phyloP scores from a whole-genome alignment of 2,113 vertebrate genomes.

The Elachura formosa region DNA sequence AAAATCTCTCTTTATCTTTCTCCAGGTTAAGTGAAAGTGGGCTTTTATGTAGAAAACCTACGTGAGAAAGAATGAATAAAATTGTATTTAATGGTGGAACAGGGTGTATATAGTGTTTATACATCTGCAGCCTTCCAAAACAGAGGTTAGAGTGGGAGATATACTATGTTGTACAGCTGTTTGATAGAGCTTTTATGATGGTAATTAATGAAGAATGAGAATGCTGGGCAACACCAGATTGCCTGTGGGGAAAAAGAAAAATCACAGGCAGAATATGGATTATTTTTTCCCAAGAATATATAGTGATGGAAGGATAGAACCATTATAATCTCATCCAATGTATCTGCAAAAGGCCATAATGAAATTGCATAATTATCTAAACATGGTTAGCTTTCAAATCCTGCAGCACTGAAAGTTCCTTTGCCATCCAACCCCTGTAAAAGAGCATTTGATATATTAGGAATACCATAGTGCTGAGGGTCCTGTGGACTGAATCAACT shows the following conservation, averaged over 20 bases:
- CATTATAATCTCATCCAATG: background rate
- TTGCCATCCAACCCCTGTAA: background rate
- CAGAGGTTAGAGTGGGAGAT: background rate
- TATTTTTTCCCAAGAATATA: background rate
- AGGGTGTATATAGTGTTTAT: background rate
- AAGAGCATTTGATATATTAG: background rate
- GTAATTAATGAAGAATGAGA: background rate
- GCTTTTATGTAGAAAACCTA: background rate
- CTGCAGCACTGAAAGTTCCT: background rate
- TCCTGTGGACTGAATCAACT: background rate
- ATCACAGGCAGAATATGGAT: background rate
- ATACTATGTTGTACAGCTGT: background rate
- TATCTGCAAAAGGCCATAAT: background rate
- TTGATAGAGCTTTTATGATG: background rate
- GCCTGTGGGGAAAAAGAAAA: background rate
- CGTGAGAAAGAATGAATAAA: background rate
- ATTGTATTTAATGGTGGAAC: background rate
- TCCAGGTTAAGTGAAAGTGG: background rate
- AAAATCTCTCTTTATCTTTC: background rate
- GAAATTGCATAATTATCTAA: background rate
- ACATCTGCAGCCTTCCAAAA: background rate
- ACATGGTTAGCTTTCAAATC: background rate
- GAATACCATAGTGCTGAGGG: background rate
- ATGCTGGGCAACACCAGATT: background rate
- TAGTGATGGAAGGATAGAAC: background rate